phyloP scores from a whole-genome alignment of 2,797 vertebrate genomes.

The Zenarchopterus dispar region DNA sequence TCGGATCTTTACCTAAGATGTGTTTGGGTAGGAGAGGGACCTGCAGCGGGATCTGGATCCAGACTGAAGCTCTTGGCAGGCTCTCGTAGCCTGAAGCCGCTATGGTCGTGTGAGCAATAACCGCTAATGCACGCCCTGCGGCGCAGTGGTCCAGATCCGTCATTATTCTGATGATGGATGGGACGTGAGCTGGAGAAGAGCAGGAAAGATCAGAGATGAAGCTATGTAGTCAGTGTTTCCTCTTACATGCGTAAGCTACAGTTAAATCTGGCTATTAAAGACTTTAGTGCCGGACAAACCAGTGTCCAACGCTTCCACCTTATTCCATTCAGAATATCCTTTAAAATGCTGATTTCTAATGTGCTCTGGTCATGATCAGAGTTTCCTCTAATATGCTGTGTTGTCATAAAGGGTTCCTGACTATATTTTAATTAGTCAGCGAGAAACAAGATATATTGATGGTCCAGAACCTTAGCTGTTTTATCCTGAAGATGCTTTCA shows the following conservation, averaged over 20 bases:
- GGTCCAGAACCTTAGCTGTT: no score
- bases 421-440: no score
- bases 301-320: no score
- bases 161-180: conserved; percentile 59
- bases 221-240: neutral
- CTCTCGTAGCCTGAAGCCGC: conserved; percentile 32
- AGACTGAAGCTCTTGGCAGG: conserved; percentile 56
- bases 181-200: conserved; percentile 48
- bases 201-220: conserved; percentile 5
- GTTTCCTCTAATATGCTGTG: no score
- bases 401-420: no score
- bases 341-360: no score
- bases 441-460: no score
- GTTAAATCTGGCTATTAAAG: no score
- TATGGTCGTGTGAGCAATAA: conserved; percentile 53
- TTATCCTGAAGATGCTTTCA: no score
- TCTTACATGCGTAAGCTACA: neutral
- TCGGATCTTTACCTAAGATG: conserved; percentile 54
- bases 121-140: conserved; percentile 58
- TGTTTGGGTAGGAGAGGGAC: conserved; percentile 56
- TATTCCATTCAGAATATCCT: no score
- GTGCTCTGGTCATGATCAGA: no score
- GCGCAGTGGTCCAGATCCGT: conserved; percentile 45
- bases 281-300: no score
- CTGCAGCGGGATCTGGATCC: conserved; percentile 35